Conservation (phyloP, 2,113 vertebrate species). For the Falcunculus frontatus region DNA sequence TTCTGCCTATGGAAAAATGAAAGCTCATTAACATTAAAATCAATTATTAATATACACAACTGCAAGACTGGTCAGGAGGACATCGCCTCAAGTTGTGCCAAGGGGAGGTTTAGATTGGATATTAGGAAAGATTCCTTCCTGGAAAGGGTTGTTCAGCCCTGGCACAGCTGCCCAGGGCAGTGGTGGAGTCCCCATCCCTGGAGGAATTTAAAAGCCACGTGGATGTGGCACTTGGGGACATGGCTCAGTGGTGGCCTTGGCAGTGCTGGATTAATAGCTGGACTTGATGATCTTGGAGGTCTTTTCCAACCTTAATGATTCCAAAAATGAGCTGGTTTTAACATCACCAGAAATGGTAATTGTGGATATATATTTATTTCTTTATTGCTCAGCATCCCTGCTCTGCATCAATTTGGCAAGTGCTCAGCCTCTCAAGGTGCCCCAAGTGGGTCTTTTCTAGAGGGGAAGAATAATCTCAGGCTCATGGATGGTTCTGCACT, state of each 20-base stretch:
- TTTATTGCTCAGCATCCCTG: background rate
- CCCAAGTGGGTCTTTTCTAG: background rate
- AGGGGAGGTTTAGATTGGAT: background rate
- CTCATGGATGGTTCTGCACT: background rate
- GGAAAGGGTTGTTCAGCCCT: background rate
- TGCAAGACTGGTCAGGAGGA: background rate
- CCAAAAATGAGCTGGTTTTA: background rate
- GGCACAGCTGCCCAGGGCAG: background rate
- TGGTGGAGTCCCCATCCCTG: background rate
- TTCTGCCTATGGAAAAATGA: conserved; percentile 71
- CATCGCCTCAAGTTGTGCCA: background rate
- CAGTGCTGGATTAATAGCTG: background rate
- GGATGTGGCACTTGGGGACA: background rate
- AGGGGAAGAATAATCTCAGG: background rate
- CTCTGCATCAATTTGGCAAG: background rate
- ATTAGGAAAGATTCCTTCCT: background rate
- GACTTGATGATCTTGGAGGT: background rate
- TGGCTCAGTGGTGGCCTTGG: background rate
- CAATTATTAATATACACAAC: background rate
- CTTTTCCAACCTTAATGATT: background rate
- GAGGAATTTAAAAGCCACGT: background rate
- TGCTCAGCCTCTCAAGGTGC: background rate
- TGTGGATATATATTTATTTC: background rate
- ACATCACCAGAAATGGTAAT: background rate
- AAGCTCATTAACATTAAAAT: background rate